Percentiles rank a stretch among this genome's conserved stretches.
Conservation (phyloP, 2,797 vertebrate genomes). For the Eurystomus glaucurus region DNA sequence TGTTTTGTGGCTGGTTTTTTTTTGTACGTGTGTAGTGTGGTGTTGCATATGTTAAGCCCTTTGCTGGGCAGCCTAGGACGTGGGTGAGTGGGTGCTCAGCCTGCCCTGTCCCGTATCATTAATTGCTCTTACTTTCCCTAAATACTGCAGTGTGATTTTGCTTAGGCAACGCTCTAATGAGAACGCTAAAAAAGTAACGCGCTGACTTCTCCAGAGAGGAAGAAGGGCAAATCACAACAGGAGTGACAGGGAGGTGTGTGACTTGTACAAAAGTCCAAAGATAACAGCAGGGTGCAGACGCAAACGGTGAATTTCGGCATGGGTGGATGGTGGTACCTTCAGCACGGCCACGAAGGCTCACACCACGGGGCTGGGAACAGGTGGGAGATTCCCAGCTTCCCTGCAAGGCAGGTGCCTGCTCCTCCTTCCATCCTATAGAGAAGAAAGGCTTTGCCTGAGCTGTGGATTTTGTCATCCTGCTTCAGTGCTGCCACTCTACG, state of each 20-base stretch:
- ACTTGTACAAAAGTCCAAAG: neutral
- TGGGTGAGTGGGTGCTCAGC: neutral
- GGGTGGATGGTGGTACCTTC: constrained; percentile 2
- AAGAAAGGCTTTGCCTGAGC: constrained; percentile 29
- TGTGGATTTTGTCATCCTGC: neutral
- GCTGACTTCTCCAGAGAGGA: neutral
- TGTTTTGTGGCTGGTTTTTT: neutral
- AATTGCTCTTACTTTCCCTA: neutral
- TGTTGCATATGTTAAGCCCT: neutral
- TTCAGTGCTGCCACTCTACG: neutral
- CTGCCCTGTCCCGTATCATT: neutral
- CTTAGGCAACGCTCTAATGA: neutral
- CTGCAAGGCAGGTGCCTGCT: neutral
- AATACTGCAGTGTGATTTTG: neutral
- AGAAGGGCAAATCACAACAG: neutral
- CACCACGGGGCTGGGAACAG: neutral
- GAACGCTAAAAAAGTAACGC: neutral
- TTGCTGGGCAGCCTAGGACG: neutral
- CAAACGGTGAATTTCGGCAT: neutral
- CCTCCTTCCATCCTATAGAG: neutral
- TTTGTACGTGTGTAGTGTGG: neutral
- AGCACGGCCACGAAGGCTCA: neutral
- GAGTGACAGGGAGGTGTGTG: neutral
- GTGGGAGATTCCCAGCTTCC: neutral
- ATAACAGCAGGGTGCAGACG: neutral